Base-by-base conservation (phyloP, 2,113 vertebrate species). In the Corvus cornix region DNA sequence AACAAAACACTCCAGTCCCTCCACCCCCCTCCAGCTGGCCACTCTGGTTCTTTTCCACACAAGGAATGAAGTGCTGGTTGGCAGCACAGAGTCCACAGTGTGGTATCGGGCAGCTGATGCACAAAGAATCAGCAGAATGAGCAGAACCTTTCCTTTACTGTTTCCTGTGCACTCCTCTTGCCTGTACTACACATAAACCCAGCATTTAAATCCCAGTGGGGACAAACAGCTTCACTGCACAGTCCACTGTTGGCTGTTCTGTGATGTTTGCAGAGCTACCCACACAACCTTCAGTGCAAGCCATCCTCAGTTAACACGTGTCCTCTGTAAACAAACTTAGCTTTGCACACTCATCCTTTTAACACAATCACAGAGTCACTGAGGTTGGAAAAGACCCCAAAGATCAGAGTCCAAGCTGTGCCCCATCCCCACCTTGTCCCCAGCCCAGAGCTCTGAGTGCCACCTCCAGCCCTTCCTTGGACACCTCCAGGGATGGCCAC, bases 401-500 rank as follows among this genome's bases (percentile, higher is more conserved):
- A 82, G 39, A 10, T 4, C 37, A 24, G 51, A 46, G 33, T 8
- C 33, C 44, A 1, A 9, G 4, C 24, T 41, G 30, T 70, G 49
- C 30, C 41, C 1, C 0, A 11, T 28, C 0, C 14, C 18, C 22
- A 37, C 17, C 31, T 7, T 73, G 59, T 46, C 18, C 31, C 44
- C 59, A 56, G 58, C 51, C 27, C 68, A 52, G 60, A 46, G 68
- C 87, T 0, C 77, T 46, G 10, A 30, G 69, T 33, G 60, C 68
- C 68, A 74, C 16, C 2, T 27, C 59, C 68, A 73, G 59, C 6
- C 31, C 11, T 58, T 27, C 59, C 76, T 10, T 16, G 59, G 59
- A 7, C 77, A 59, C 23, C 52, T 74, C 6, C 87, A 67, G 53
- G 33, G 10, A 5, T 52, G 37, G 60, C 37, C 2, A 67, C 28